A percentile compares a stretch with the other conserved stretches of the same genome.
phyloP scores from a whole-genome alignment of 2,888 invertebrate species.

The Philereme transversata region DNA sequence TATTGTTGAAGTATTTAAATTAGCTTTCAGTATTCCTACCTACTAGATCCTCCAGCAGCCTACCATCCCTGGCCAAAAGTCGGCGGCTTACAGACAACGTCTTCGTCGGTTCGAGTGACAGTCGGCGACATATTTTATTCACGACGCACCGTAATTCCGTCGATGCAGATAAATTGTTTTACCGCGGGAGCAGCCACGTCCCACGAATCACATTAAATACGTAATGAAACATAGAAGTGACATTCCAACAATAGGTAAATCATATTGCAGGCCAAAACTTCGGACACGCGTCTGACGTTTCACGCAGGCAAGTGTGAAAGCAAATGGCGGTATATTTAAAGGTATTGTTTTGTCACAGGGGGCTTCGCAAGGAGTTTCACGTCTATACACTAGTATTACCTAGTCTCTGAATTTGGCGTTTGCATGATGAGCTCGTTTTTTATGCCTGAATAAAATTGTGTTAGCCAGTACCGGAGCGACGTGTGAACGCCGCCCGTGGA shows the following conservation, averaged over 20 bases:
- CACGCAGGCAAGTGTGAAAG: neutral
- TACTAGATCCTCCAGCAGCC: neutral
- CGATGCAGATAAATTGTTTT: constrained; percentile 85
- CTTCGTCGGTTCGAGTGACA: constrained; percentile 70
- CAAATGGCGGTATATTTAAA: neutral
- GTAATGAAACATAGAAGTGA: constrained; percentile 8
- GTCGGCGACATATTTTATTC: constrained; percentile 83
- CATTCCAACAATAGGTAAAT: neutral
- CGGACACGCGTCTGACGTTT: neutral
- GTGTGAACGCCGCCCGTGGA: constrained; percentile 68
- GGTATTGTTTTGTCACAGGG: neutral
- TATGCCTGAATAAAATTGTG: constrained; percentile 83
- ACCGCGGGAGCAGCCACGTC: constrained; percentile 79
- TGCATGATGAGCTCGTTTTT: constrained; percentile 84
- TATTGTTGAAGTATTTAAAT: neutral
- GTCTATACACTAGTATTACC: constrained; percentile 13
- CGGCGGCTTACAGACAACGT: constrained; percentile 56
- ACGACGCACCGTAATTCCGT: constrained; percentile 79
- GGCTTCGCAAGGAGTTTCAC: constrained; percentile 2
- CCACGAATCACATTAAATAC: constrained; percentile 41
- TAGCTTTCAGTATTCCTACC: neutral
- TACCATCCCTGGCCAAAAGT: constrained; percentile 52
- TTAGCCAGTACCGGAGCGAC: constrained; percentile 74
- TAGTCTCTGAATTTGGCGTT: constrained; percentile 69
- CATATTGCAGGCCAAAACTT: neutral